A percentile compares a stretch with the other conserved stretches of the same genome.
phyloP scores from a whole-genome alignment of 2,113 vertebrate genomes.

The Alectura lathami region DNA sequence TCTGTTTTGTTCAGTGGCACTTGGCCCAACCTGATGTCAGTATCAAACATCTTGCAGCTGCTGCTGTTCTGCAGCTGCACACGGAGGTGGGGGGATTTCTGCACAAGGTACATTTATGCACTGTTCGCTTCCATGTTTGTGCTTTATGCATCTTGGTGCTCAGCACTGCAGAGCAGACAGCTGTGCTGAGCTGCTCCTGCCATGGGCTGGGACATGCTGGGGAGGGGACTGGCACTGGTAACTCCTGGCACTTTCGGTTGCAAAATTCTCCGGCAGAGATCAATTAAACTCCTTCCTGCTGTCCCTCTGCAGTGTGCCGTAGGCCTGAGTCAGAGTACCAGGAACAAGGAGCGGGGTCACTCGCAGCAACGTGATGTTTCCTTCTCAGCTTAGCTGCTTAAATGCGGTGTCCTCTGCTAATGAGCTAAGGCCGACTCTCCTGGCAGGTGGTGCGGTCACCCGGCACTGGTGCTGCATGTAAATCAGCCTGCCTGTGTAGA shows the following conservation, averaged over 20 bases:
- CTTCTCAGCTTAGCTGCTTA: background rate
- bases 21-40: background rate
- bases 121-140: background rate
- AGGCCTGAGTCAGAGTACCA: background rate
- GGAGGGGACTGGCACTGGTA: background rate
- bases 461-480: background rate
- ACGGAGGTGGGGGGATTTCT: background rate
- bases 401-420: background rate
- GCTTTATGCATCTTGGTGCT: accelerated
- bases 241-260: background rate
- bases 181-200: background rate
- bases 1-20: background rate
- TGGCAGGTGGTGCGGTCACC: background rate
- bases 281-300: background rate
- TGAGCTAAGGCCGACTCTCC: background rate
- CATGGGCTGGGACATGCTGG: background rate
- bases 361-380: background rate
- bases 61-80: accelerated
- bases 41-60: background rate
- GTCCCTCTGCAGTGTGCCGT: background rate
- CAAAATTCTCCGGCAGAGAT: background rate
- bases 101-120: accelerated
- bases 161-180: background rate
- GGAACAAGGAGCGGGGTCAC: accelerated
- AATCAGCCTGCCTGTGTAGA: slow-evolving; percentile 2